A percentile compares a stretch with the other conserved stretches of the same genome.
Conservation (phyloP, 2,888 invertebrate species). For the Bruchidius siliquastri region DNA sequence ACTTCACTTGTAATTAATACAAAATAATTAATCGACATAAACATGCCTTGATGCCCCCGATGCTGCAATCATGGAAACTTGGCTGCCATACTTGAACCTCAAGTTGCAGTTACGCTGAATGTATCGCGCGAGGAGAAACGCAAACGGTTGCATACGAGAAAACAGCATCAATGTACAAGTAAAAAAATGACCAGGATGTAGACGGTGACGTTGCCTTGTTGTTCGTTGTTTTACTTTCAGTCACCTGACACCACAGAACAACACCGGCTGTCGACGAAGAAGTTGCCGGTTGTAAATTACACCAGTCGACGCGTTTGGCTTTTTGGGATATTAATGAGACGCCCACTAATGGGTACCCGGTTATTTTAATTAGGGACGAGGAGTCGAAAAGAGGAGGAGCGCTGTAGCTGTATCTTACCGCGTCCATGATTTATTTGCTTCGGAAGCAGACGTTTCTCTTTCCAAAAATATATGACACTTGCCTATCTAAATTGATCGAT, state of each 20-base stretch:
- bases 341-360: background rate
- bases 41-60: too few relatives aligned
- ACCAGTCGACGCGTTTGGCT: background rate
- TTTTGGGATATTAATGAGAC: background rate
- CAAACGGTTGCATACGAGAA: too few relatives aligned
- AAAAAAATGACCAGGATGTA: background rate
- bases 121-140: too few relatives aligned
- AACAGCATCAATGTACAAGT: background rate
- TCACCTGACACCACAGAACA: background rate
- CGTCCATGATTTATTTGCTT: background rate
- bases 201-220: background rate
- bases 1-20: too few relatives aligned
- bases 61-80: too few relatives aligned
- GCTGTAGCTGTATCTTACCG: background rate
- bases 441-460: background rate
- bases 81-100: too few relatives aligned
- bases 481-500: too few relatives aligned
- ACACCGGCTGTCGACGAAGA: background rate
- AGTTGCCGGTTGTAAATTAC: background rate
- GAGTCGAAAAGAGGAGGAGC: background rate
- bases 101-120: too few relatives aligned
- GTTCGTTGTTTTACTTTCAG: background rate
- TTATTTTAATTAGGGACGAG: background rate
- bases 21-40: too few relatives aligned
- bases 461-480: too few relatives aligned